Evolutionary conservation across 2,797 vertebrate species (phyloP).

Genomic region (Protosalanx chinensis): DNA sequence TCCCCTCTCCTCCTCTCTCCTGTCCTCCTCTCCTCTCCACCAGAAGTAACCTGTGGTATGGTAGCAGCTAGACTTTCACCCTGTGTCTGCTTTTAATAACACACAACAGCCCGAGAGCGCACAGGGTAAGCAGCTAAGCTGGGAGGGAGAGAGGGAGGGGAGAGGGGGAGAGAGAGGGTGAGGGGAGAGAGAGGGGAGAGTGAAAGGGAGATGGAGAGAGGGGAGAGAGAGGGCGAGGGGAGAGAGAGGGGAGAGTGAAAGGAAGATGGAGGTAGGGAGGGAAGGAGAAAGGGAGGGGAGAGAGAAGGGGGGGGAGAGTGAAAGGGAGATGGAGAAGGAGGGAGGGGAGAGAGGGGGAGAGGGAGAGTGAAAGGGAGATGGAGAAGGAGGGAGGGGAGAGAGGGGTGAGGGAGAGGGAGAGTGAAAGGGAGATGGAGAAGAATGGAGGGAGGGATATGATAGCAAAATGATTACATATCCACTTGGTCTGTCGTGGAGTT

Average conservation of each 20-base stretch:
- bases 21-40: not conserved
- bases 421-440: not conserved
- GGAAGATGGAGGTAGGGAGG: constrained; percentile 24
- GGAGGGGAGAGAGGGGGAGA: no score
- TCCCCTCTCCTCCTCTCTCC: constrained; percentile 15
- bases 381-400: constrained; percentile 14
- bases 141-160: not conserved
- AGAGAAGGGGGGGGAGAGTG: constrained; percentile 11
- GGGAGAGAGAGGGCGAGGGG: constrained; percentile 4
- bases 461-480: no score
- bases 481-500: no score
- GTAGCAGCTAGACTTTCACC: constrained; percentile 28
- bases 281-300: constrained; percentile 5
- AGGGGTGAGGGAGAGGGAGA: constrained; percentile 31
- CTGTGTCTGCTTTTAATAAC: constrained; percentile 35
- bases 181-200: constrained; percentile 20
- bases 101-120: constrained; percentile 18
- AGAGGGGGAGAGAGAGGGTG: not conserved
- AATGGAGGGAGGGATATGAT: no score
- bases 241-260: constrained; percentile 15
- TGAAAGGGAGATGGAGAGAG: constrained; percentile 9
- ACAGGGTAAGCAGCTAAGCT: constrained; percentile 5
- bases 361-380: constrained; percentile 28
- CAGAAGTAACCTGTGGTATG: constrained; percentile 41
- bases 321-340: not conserved